Evolutionary conservation across 2,113 vertebrate genomes (phyloP).

Genomic region (Oostethus manadensis): DNA sequence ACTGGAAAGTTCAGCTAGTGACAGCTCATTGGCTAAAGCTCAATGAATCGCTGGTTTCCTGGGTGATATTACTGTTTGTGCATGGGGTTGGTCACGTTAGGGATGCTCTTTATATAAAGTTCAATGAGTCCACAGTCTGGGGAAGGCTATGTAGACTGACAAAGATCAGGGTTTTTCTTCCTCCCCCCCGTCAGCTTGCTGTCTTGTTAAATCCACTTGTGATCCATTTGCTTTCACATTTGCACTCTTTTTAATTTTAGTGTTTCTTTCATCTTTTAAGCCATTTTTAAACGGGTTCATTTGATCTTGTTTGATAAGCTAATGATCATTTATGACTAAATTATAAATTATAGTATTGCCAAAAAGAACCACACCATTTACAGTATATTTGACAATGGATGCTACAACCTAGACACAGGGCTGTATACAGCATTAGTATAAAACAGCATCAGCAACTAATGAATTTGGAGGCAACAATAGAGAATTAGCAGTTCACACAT

Average conservation of each 20-base stretch:
- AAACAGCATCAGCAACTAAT: conserved; percentile 39
- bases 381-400: too few species aligned
- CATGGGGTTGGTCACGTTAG: conserved; percentile 49
- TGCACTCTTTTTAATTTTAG: too few species aligned
- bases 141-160: conserved; percentile 50
- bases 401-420: neutral
- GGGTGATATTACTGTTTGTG: conserved; percentile 50
- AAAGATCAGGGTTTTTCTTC: conserved; percentile 59
- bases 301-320: too few species aligned
- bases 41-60: conserved; percentile 48
- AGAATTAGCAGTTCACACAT: conserved; percentile 52
- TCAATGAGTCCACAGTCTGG: conserved; percentile 52
- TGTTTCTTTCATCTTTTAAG: too few species aligned
- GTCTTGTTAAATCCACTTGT: conserved; percentile 38
- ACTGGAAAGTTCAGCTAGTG: conserved; percentile 25
- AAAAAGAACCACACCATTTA: neutral
- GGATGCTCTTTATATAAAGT: conserved; percentile 58
- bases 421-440: conserved; percentile 19
- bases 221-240: conserved; percentile 29
- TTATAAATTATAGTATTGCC: neutral
- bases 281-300: too few species aligned
- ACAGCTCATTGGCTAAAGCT: conserved; percentile 41
- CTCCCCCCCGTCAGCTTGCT: conserved; percentile 30
- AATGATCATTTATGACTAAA: too few species aligned
- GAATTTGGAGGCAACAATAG: conserved; percentile 47